Conservation (phyloP, 2,888 invertebrate genomes). For the Rhagonycha lutea region DNA sequence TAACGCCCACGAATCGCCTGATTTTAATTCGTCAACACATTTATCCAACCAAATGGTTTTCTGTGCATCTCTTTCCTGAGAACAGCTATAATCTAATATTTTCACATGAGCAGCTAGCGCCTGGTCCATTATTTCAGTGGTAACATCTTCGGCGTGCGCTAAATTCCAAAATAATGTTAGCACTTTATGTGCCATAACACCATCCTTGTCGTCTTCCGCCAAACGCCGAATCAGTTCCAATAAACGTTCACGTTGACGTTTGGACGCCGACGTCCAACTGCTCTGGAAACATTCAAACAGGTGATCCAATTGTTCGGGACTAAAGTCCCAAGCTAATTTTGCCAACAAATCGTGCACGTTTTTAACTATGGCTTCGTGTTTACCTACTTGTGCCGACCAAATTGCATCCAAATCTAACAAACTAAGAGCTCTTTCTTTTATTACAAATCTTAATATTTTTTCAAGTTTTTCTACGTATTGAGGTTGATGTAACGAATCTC, state of each 20-base stretch:
- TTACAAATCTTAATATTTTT: constrained; percentile 95
- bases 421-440: constrained; percentile 89
- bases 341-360: constrained; percentile 96
- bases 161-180: constrained; percentile 95
- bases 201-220: constrained; percentile 98
- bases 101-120: constrained; percentile 94
- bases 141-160: constrained; percentile 94
- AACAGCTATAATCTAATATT: constrained; percentile 96
- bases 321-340: constrained; percentile 97
- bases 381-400: constrained; percentile 96
- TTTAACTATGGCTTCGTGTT: constrained; percentile 97
- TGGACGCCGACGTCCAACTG: constrained; percentile 91
- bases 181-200: constrained; percentile 98
- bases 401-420: constrained; percentile 91
- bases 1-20: constrained; percentile 87
- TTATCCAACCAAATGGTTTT: constrained; percentile 95
- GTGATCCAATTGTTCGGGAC: constrained; percentile 95
- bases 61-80: constrained; percentile 94
- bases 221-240: constrained; percentile 91
- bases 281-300: constrained; percentile 96
- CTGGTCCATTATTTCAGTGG: constrained; percentile 97
- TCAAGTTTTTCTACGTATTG: constrained; percentile 97
- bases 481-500: constrained; percentile 95
- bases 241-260: constrained; percentile 93
- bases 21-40: constrained; percentile 91